phyloP scores from a whole-genome alignment of 2,888 invertebrate genomes.

The Tetrapedia diversipes region DNA sequence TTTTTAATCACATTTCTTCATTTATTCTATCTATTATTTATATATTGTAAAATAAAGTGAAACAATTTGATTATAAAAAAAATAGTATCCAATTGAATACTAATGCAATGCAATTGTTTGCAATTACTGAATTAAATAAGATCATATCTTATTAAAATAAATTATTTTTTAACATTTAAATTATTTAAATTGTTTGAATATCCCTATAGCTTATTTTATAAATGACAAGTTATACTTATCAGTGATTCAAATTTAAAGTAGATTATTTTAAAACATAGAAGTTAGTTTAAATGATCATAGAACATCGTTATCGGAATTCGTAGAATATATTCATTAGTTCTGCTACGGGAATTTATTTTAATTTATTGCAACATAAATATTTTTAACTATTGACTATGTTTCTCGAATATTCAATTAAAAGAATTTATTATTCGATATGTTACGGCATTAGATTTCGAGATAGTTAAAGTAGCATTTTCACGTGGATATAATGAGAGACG shows the following conservation, averaged over 20 bases:
- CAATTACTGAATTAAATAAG: too few species aligned
- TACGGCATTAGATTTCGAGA: neutral
- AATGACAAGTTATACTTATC: neutral
- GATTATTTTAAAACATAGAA: neutral
- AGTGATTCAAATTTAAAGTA: neutral
- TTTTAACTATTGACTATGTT: neutral
- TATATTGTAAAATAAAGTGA: constrained; percentile 4
- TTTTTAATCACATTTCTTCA: neutral
- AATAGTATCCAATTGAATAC: neutral
- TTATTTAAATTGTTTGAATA: neutral
- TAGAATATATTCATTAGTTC: neutral
- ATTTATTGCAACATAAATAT: neutral
- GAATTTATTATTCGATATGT: neutral
- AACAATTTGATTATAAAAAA: neutral
- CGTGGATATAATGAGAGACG: constrained; percentile 6
- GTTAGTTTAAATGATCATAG: neutral
- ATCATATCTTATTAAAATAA: too few species aligned
- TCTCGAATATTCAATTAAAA: neutral
- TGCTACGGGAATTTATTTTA: neutral
- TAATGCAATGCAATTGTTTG: too few species aligned
- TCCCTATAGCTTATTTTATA: neutral
- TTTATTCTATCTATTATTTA: too few species aligned
- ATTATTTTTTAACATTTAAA: neutral
- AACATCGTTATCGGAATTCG: neutral
- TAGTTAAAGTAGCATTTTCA: neutral